These are phyloP conservation scores for Ectropis crepuscularia DNA, from an alignment of 2,888 invertebrate genomes.

Conservation along the genomic window DNA sequence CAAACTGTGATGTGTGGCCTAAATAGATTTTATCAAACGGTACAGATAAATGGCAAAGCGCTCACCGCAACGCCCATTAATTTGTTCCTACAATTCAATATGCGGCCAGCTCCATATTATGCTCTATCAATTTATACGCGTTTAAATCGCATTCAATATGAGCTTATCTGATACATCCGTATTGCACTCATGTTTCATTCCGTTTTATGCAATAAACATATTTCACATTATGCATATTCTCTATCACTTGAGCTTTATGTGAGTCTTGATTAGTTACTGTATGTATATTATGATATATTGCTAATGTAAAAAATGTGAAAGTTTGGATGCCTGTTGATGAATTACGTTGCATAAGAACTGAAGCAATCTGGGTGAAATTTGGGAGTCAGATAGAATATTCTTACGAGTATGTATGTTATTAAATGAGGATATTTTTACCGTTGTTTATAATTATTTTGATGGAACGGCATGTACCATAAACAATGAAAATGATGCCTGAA, in stretches of 20 bases:
- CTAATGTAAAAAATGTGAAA: no score
- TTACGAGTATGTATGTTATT: no score
- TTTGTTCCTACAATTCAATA: conserved; percentile 43
- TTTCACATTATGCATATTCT: conserved; percentile 9
- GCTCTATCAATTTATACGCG: conserved; percentile 42
- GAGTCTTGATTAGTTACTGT: not conserved
- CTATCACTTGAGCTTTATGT: conserved; percentile 1
- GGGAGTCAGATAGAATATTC: no score
- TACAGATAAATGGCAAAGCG: conserved; percentile 29
- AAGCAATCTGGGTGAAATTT: no score
- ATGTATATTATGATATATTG: no score
- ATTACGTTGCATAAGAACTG: no score
- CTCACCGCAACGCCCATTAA: conserved; percentile 39
- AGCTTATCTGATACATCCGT: conserved; percentile 33
- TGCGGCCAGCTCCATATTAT: conserved; percentile 43
- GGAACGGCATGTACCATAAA: no score
- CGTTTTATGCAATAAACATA: conserved; percentile 17
- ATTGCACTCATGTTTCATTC: conserved; percentile 27
- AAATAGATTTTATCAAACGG: conserved; percentile 29
- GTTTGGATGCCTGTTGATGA: no score
- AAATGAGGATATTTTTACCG: no score
- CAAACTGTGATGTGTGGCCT: conserved; percentile 1
- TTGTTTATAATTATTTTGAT: no score
- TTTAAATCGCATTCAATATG: conserved; percentile 34
- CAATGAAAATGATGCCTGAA: no score